phyloP scores from a whole-genome alignment of 2,888 invertebrate genomes.

The Eulithis testata region DNA sequence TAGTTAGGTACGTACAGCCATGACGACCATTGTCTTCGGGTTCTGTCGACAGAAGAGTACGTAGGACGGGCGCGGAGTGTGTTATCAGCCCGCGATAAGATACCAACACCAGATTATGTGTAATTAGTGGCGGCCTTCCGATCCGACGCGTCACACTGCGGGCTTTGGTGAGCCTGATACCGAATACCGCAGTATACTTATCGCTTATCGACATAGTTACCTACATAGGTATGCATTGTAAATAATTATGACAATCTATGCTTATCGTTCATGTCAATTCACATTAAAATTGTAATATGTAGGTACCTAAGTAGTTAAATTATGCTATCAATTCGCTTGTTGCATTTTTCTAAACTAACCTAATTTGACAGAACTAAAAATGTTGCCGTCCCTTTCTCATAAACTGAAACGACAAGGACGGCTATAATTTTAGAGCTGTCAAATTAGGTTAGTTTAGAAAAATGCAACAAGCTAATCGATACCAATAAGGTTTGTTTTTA shows the following conservation, averaged over 20 bases:
- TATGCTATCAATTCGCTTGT: too few species aligned
- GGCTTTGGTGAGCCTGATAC: constrained; percentile 61
- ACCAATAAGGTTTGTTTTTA: too few species aligned
- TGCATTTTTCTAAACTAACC: too few species aligned
- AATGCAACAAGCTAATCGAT: too few species aligned
- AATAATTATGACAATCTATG: constrained; percentile 16
- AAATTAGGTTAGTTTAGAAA: too few species aligned
- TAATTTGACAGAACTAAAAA: too few species aligned
- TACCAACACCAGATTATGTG: constrained; percentile 56
- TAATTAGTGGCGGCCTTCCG: constrained; percentile 62
- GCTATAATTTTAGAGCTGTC: too few species aligned
- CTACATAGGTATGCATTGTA: constrained; percentile 1
- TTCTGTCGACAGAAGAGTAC: constrained; percentile 51
- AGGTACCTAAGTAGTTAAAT: too few species aligned
- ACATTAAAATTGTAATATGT: background rate
- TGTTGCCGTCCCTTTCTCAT: too few species aligned
- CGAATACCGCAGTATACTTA: constrained; percentile 72
- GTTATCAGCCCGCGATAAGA: constrained; percentile 62
- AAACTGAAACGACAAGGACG: too few species aligned
- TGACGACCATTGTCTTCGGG: constrained; percentile 69
- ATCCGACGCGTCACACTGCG: constrained; percentile 77
- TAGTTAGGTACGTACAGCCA: constrained; percentile 64
- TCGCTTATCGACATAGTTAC: constrained; percentile 46
- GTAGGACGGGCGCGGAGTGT: constrained; percentile 38
- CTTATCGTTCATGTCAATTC: constrained; percentile 1